A percentile compares a stretch with the other conserved stretches of the same genome.
These are phyloP conservation scores for Ypsolopha sequella DNA, from an alignment of 2,888 invertebrate species.

Conservation along the genomic window DNA sequence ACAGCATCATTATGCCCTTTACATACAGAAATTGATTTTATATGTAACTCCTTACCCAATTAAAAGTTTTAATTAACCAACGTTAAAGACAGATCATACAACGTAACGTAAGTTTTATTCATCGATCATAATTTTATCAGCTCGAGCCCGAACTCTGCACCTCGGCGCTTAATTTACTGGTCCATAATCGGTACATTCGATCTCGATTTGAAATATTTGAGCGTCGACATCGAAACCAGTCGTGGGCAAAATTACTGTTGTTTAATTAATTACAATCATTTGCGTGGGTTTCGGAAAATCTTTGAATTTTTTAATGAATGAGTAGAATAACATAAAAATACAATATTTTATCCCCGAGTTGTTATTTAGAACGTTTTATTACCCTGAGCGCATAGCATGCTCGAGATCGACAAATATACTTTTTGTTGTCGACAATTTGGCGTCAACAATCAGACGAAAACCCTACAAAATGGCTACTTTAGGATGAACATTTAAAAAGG, in stretches of 20 bases:
- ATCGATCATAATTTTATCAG: background rate
- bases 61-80: background rate
- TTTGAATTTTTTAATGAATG: no score
- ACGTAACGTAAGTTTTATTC: background rate
- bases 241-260: constrained; percentile 7
- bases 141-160: constrained; percentile 5
- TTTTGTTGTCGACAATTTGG: background rate
- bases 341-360: no score
- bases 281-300: no score
- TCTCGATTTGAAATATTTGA: constrained; percentile 2
- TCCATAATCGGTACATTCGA: constrained; percentile 4
- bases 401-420: background rate
- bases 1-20: no score
- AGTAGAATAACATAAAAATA: no score
- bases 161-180: constrained; percentile 8
- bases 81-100: background rate
- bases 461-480: no score
- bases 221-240: constrained; percentile 1
- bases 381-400: no score
- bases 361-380: no score
- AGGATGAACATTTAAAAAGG: no score
- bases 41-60: no score
- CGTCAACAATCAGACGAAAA: no score
- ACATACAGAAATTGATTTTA: no score
- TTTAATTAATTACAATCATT: constrained; percentile 3